Evolutionary conservation across 2,888 invertebrate species (phyloP).

Genomic region (Ellobium chinense): DNA sequence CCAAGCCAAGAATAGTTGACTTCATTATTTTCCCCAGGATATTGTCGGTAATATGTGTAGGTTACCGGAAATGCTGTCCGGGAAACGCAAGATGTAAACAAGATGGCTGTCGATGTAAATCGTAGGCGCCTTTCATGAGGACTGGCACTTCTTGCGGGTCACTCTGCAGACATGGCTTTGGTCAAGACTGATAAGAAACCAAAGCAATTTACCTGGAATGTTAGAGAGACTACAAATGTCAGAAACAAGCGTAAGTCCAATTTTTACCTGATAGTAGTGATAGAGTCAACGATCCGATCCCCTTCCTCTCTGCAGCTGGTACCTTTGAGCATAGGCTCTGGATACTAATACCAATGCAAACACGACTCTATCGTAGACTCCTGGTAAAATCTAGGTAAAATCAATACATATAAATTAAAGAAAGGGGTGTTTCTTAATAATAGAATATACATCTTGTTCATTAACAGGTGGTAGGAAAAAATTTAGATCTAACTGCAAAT

Average conservation of each 20-base stretch:
- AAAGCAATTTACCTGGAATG: conserved; percentile 54
- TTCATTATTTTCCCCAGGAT: too few species aligned
- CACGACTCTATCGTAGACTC: background rate
- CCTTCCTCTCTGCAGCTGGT: too few species aligned
- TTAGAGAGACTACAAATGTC: conserved; percentile 54
- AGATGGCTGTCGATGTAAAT: conserved; percentile 63
- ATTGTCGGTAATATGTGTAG: background rate
- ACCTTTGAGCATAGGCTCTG: background rate
- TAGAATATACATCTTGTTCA: too few species aligned
- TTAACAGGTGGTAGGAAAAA: too few species aligned
- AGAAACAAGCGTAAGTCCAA: conserved; percentile 54
- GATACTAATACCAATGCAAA: background rate
- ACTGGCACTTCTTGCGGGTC: too few species aligned
- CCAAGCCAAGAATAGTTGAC: too few species aligned
- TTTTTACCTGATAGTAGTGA: background rate
- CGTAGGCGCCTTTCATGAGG: background rate
- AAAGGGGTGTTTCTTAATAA: too few species aligned
- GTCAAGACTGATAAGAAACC: conserved; percentile 49
- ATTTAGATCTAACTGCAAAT: too few species aligned
- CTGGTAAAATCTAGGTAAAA: too few species aligned
- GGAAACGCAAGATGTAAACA: conserved; percentile 54
- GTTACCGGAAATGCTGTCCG: background rate
- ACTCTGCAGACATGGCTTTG: conserved; percentile 54
- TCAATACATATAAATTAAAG: too few species aligned
- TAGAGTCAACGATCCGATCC: too few species aligned